Evolutionary conservation across 2,888 invertebrate species (phyloP), one percentile per base, ranked within the genome.

Genomic region (Spilarctia lutea): DNA sequence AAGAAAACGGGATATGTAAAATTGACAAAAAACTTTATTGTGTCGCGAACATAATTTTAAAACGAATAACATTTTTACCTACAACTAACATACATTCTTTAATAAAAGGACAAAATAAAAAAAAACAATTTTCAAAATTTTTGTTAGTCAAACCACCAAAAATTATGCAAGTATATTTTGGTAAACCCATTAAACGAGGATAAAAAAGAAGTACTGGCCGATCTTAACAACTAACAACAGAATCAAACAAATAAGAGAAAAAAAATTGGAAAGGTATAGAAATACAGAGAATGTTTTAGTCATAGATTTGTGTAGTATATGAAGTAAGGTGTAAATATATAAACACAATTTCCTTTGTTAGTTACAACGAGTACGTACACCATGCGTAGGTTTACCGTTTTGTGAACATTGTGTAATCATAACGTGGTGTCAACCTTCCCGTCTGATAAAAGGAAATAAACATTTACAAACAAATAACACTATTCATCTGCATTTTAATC

Each of bases 401-500:
- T 79, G 79, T 83, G 82, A 74, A 78, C 82, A 84, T 84, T 83
- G 81, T 80, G 86, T 85, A 80, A 86, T 93, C 91, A 93, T 85
- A 92, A 86, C 85, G 90, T 80, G 82, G 92, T 88, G 83, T 89
- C 89, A 90, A 89, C 91, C 88, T 85, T 90, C 84, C 86, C 88
- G 88, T 91, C 94, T 94, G 90, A 90, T 83, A 88, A 90, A 90
- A 90, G 85, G 87, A 89, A 90, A 90, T 79, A 81, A 35, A 79
- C 76, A 65, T 8, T 24, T 16, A 48, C 27, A 66, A 24, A 65
- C 48, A 7, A 39, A 35, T 42, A 71, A 45, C 35, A 65, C 4
- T 24, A 52, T 68, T 27, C n/a, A 27, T 13, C n/a, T 20, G 18
- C 52, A 56, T n/a, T 13, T 56, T 56, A 56, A 56, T 13, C 52